These are phyloP conservation scores for Pogoniulus pusillus DNA, from an alignment of 2,797 vertebrate genomes.

Conservation along the genomic window DNA sequence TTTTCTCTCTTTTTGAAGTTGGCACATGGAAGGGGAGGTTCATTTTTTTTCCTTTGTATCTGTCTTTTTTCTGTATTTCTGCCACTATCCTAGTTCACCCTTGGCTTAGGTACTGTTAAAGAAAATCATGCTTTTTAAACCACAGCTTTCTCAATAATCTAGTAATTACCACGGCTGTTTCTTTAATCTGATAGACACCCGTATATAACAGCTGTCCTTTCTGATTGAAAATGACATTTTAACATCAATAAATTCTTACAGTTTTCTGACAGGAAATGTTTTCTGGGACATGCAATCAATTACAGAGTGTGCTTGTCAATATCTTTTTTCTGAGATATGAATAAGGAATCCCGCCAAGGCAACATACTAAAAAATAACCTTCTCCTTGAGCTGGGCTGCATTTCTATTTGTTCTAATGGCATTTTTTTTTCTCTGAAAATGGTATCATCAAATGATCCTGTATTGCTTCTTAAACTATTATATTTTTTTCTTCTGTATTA, in stretches of 20 bases:
- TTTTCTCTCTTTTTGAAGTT: not conserved
- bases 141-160: constrained; percentile 38
- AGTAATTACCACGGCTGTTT: constrained; percentile 45
- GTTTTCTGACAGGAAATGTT: constrained; percentile 68
- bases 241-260: constrained; percentile 59
- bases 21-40: not conserved
- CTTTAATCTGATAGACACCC: constrained; percentile 52
- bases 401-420: not conserved
- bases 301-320: constrained; percentile 57
- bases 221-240: constrained; percentile 72
- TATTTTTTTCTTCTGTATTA: not conserved
- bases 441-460: not conserved
- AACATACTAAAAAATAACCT: constrained; percentile 27
- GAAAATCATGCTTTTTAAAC: constrained; percentile 40
- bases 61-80: not conserved
- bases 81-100: not conserved
- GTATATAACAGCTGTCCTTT: constrained; percentile 48
- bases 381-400: constrained; percentile 17
- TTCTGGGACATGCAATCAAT: constrained; percentile 53
- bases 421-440: not conserved
- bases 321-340: constrained; percentile 58
- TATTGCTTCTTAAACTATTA: not conserved
- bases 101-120: constrained; percentile 31
- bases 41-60: not conserved
- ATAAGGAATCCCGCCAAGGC: constrained; percentile 46